Base-by-base conservation (phyloP, 2,113 vertebrate species). In the Anhinga anhinga region DNA sequence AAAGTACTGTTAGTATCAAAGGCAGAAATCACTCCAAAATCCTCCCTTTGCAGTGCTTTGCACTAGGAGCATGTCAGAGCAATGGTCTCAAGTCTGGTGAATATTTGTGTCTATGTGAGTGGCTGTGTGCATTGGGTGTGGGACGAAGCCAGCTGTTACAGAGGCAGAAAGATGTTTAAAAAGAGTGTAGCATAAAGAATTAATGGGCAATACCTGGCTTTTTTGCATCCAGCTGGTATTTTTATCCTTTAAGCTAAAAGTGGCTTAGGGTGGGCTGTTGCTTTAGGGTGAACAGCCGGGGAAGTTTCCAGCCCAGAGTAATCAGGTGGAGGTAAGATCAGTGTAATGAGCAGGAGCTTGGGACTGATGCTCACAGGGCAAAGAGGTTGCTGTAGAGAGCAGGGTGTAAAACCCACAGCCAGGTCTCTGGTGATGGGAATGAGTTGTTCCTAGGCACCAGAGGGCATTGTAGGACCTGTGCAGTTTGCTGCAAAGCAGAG, bases 401-500 rank as follows among this genome's bases (percentile, higher is more conserved):
- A 38, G 34, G 12, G 25, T 85, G 52, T 76, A 27, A 61, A 71
- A 22, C 13, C 40, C 45, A 34, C 23, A 71, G 38, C 8, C 17
- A 36, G 7, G 23, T 63, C 50, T 94, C 40, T 52, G 20, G 21
- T 40, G 77, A 53, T 20, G 10, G 40, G 21, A 87, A 67, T 22
- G 36, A 82, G 49, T 38, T 19, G 16, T 56, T 96, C 44, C 30
- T 38, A 32, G 45, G 58, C 40, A 91, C 21, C 9, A 65, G 30
- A 53, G 78, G 38, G 66, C 22, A 53, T 26, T 76, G 53, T n/a
- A 22, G 52, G 56, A 85, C 71, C 58, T 58, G 27, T 66, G 38
- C 42, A 92, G 52, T 22, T 69, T 72, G 44, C 70, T 82, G 69
- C 84, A 96, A 89, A 92, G 61, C 38, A 74, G 38, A 92, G 52